Conservation (phyloP, 1,140 invertebrate species). For the Phthorimaea operculella region DNA sequence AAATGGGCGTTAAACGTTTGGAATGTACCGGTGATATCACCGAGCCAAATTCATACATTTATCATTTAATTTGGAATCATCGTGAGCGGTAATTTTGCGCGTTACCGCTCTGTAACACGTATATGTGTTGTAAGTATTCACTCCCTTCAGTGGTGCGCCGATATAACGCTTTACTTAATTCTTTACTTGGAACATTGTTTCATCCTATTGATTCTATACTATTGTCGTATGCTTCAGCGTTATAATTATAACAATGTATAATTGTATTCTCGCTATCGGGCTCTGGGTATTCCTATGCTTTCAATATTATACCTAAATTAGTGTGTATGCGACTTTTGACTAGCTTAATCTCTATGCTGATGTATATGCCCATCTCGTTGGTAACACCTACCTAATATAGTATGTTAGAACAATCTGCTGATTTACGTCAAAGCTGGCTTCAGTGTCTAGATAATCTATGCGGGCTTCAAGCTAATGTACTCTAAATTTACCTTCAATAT, state of each 20-base stretch:
- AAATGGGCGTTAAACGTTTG: conserved; percentile 31
- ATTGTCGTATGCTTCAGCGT: conserved; percentile 65
- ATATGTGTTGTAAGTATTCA: conserved; percentile 62
- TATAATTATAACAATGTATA: conserved; percentile 62
- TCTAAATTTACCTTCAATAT: conserved; percentile 32
- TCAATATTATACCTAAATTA: conserved; percentile 58
- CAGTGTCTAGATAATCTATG: conserved; percentile 65
- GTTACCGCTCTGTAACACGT: conserved; percentile 42
- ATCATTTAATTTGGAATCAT: conserved; percentile 42
- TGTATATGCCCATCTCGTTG: conserved; percentile 58
- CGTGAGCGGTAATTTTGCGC: conserved; percentile 36
- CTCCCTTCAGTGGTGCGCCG: conserved; percentile 51
- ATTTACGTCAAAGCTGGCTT: conserved; percentile 61
- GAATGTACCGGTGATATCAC: conserved; percentile 22
- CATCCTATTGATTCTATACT: conserved; percentile 61
- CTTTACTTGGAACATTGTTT: conserved; percentile 57
- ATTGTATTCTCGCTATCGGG: conserved; percentile 58
- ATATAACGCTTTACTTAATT: conserved; percentile 49
- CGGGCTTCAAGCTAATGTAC: conserved; percentile 61
- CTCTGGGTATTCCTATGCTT: conserved; percentile 66
- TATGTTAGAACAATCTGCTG: conserved; percentile 63
- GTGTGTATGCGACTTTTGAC: conserved; percentile 63
- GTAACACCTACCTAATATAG: conserved; percentile 59
- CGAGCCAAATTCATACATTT: conserved; percentile 36
- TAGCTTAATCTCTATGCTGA: conserved; percentile 66